Percentiles rank a stretch among this genome's conserved stretches.
These are phyloP conservation scores for Zygaena filipendulae DNA, from an alignment of 2,888 invertebrate genomes.

Conservation along the genomic window DNA sequence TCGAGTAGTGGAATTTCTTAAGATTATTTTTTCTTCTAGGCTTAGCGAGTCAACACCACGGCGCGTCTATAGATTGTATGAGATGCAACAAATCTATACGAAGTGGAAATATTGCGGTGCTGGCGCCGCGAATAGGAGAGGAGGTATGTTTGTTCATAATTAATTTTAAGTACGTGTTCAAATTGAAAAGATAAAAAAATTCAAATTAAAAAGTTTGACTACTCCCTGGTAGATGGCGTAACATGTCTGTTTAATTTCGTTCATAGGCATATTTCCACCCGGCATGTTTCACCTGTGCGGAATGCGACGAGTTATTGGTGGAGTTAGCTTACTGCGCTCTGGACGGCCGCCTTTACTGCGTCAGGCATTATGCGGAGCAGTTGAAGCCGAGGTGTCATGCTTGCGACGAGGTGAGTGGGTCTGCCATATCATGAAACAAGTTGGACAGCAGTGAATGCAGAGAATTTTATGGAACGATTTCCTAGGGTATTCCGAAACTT, in stretches of 20 bases:
- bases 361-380: slow-evolving; percentile 96
- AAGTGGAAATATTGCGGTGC: slow-evolving; percentile 84
- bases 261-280: slow-evolving; percentile 84
- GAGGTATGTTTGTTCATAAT: slow-evolving; percentile 33
- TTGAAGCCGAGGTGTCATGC: slow-evolving; percentile 95
- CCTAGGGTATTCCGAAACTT: slow-evolving; percentile 2
- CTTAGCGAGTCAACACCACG: slow-evolving; percentile 71
- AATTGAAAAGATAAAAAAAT: not conserved
- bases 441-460: too few species aligned
- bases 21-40: too few species aligned
- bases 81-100: slow-evolving; percentile 84
- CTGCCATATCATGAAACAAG: too few species aligned
- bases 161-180: slow-evolving; percentile 1
- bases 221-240: slow-evolving; percentile 25
- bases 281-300: slow-evolving; percentile 89
- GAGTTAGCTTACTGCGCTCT: slow-evolving; percentile 96
- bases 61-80: slow-evolving; percentile 75
- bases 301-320: slow-evolving; percentile 92
- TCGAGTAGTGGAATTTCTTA: slow-evolving; percentile 20
- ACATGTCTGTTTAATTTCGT: slow-evolving; percentile 9
- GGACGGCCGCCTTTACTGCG: slow-evolving; percentile 90
- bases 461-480: too few species aligned
- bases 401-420: slow-evolving; percentile 98
- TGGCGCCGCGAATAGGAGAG: slow-evolving; percentile 84
- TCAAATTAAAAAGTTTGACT: slow-evolving; percentile 12